Percentiles rank a stretch among this genome's conserved stretches.
phyloP scores from a whole-genome alignment of 2,797 vertebrate species.

The Hoplostethus atlanticus region DNA sequence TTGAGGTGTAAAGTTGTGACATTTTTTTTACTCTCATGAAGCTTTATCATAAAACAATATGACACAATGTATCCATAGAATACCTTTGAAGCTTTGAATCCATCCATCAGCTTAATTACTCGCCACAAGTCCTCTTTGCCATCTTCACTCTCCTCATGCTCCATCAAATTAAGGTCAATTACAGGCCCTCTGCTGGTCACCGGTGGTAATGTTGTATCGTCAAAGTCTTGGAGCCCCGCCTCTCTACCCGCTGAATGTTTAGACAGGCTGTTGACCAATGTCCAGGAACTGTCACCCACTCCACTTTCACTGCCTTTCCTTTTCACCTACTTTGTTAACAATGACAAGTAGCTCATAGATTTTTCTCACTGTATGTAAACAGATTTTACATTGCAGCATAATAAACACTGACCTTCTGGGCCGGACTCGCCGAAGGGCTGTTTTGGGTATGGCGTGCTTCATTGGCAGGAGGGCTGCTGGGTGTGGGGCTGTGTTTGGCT shows the following conservation, averaged over 20 bases:
- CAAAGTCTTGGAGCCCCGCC: slow-evolving; percentile 7
- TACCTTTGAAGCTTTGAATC: slow-evolving; percentile 96
- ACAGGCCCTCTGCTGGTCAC: slow-evolving; percentile 37
- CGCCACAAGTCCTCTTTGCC: slow-evolving; percentile 67
- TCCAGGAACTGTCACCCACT: slow-evolving; percentile 41
- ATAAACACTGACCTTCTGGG: slow-evolving; percentile 52
- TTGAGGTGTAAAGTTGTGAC: background rate
- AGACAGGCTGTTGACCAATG: slow-evolving; percentile 58
- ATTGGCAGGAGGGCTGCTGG: slow-evolving; percentile 14
- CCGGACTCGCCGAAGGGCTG: slow-evolving; percentile 39
- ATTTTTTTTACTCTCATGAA: no score
- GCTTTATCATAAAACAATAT: background rate
- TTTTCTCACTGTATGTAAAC: background rate
- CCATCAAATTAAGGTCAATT: slow-evolving; percentile 33
- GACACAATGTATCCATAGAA: background rate
- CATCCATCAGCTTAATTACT: slow-evolving; percentile 87
- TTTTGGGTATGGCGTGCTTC: slow-evolving; percentile 34
- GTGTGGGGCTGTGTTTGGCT: slow-evolving; percentile 16
- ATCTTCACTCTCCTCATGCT: slow-evolving; percentile 33
- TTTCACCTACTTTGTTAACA: slow-evolving; percentile 56
- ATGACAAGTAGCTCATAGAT: background rate
- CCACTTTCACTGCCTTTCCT: slow-evolving; percentile 29
- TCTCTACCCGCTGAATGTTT: slow-evolving; percentile 38
- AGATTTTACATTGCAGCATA: background rate
- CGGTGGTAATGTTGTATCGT: slow-evolving; percentile 11